Evolutionary conservation across 2,113 vertebrate genomes (phyloP).

Genomic region (Calonectris borealis): DNA sequence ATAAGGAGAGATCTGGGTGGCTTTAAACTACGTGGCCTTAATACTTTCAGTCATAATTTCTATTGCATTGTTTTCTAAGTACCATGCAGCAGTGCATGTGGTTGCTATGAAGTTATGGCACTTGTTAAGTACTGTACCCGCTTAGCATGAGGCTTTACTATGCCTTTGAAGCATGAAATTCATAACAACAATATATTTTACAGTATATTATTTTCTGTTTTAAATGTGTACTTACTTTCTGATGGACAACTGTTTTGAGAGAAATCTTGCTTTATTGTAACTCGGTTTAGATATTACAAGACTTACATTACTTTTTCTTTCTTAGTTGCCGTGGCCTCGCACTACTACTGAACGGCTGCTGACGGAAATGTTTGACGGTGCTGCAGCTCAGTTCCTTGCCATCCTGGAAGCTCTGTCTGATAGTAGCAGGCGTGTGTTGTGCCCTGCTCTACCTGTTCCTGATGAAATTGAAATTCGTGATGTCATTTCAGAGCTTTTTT

Average conservation of each 20-base stretch:
- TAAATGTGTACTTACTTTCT: not conserved
- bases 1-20: not conserved
- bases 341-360: slow-evolving; percentile 80
- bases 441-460: slow-evolving; percentile 64
- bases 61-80: not conserved
- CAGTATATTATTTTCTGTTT: not conserved
- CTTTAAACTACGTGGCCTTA: not conserved
- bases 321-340: slow-evolving; percentile 82
- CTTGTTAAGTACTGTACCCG: not conserved
- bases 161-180: not conserved
- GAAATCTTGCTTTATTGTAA: not conserved
- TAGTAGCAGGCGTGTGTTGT: slow-evolving; percentile 68
- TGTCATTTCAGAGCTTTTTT: slow-evolving; percentile 84
- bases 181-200: not conserved
- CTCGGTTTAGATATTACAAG: not conserved
- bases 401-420: slow-evolving; percentile 87
- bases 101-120: not conserved
- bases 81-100: not conserved
- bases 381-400: slow-evolving; percentile 83
- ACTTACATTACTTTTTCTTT: not conserved
- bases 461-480: slow-evolving; percentile 79
- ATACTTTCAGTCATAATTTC: not conserved
- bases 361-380: slow-evolving; percentile 81
- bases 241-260: not conserved
- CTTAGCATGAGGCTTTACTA: not conserved